Evolutionary conservation across 1,140 invertebrate species (phyloP), one percentile per base, ranked within the genome.

Genomic region (Ooceraea biroi): DNA sequence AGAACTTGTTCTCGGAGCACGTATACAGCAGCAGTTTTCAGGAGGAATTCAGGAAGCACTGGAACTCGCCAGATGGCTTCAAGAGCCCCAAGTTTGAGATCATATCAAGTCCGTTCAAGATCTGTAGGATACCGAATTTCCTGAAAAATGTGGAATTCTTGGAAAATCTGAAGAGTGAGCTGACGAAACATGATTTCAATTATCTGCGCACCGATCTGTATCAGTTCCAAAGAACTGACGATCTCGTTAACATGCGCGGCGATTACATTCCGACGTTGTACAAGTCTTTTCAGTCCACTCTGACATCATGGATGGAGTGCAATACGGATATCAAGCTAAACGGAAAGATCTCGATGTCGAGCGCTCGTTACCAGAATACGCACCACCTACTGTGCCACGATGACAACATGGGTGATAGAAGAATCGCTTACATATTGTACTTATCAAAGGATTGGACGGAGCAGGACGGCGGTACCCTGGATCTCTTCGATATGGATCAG

Each of bases 351-450:
- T 97, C 96, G 0, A 96, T 97, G 71, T 96, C 97, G 0, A 96
- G 96, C 89, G 96, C 96, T 58, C 95, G 95, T 87, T 97, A 97
- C 88, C 95, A 94, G 3, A 96, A 97, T 46, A 96, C 96, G 0
- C 96, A 97, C 92, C 96, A 96, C 92, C 92, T 97, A 60, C 93
- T 97, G 36, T 96, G 97, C 68, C 97, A 97, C 89, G 97, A 97
- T 87, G 97, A 97, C 90, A 94, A 96, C 85, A 92, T 96, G n/a
- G 95, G 95, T 22, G 96, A 97, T 90, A 93, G 97, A 27, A 95
- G 95, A 87, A 96, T 97, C 5, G 97, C 97, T 61, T 97, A 97
- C 88, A 95, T 97, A 71, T 95, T 97, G 12, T 97, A 97, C 90
- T 90, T 96, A 55, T 89, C 94, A 10, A 93, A 95, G 69, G 94